Base-by-base conservation (phyloP, 2,113 vertebrate genomes). In the Ammodytes marinus region DNA sequence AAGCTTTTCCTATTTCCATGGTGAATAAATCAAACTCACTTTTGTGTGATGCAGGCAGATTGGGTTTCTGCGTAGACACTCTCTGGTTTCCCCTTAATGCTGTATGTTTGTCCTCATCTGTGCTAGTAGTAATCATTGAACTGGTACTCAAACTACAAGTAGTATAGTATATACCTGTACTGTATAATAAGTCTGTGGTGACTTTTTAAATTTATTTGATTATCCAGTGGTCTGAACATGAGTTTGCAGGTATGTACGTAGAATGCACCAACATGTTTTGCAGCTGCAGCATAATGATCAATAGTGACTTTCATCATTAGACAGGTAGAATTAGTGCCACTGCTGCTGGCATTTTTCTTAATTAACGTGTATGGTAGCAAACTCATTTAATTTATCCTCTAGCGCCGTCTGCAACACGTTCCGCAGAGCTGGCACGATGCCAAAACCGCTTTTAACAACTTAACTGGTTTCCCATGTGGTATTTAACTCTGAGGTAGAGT, bases 401-500 rank as follows among this genome's bases (percentile, higher is more conserved):
- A 68, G 74, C 57, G 35, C 53, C 64, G 65, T 84, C 50, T 74
- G 39, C 60, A 50, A 69, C 71, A 35, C 4, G 45, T 75, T 84
- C 46, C 68, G 74, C 76, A 72, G 63, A 74, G 46, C 72, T 83
- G 88, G 81, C 63, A 54, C 5, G 0, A 55, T 60, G 27, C 83
- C 90, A 88, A 82, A 86, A 82, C 85, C 58, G n/a, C 76, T 83
- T 89, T 83, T 79, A 86, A 74, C 73, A 86, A 69, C 82, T 71
- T 74, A 77, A 83, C 81, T 8, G 6, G 69, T 86, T 92, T 90
- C 80, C 71, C 66, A 83, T 86, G 89, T 90, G 83, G 69, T 85
- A 45, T 89, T 77, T 73, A 68, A 85, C 74, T 86, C 71, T 5
- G 61, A 67, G 78, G 46, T 75, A 39, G 66, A 83, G 49, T 79